Base-by-base conservation (phyloP, 2,797 vertebrate species). In the Acomys russatus region DNA sequence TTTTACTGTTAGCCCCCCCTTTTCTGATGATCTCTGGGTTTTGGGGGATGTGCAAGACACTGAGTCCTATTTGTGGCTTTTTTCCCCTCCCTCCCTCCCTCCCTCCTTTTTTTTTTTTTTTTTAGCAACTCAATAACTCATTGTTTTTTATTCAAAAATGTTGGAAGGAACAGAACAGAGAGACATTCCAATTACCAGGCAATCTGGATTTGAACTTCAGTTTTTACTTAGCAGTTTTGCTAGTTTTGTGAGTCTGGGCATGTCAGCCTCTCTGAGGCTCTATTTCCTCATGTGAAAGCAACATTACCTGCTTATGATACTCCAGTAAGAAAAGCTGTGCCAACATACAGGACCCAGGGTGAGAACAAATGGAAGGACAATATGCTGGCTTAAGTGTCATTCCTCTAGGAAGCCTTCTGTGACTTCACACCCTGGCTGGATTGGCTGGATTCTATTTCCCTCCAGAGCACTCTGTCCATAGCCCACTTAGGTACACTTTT, bases 341-440 rank as follows among this genome's bases (percentile, higher is more conserved):
- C 38, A 91, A 83, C 77, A 82, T 63, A 18, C 63, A 10, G 59
- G 80, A 66, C 28, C 94, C 64, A 22, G 18, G 6, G 18, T 88
- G n/a, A 94, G 51, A 38, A 63, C 1, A 68, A 90, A 88, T 38
- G 74, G 51, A 54, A 76, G 6, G 6, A n/a, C 18, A 74, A 74
- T 91, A 70, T 56, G 61, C 20, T 44, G 80, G 15, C 25, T 82
- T 51, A 63, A 66, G 11, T 44, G 25, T 83, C 9, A 44, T 51
- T 96, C 82, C 51, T 79, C 90, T 68, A 86, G 80, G 79, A 94
- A 90, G 30, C 1, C 38, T 9, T 93, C 61, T n/a, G 84, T 88
- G 88, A 88, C 30, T 88, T 88, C 78, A 85, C 9, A 86, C 83
- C 54, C 66, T 23, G 30, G 35, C 30, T 78, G 9, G 12, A 12